Base-by-base conservation (phyloP, 2,797 vertebrate species). In the Falco concolor region DNA sequence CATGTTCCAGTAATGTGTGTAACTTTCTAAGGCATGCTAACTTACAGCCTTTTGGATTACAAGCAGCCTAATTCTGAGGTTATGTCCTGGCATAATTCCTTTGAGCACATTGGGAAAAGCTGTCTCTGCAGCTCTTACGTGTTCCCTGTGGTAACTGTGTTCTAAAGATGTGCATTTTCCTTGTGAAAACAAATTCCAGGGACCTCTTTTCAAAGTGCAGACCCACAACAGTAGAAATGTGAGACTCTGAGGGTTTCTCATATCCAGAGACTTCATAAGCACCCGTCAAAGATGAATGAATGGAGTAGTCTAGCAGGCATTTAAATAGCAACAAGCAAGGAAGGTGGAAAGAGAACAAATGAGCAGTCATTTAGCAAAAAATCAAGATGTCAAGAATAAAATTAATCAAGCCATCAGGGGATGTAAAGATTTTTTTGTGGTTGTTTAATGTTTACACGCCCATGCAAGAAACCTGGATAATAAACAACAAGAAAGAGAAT, bases 331-430 rank as follows among this genome's bases (percentile, higher is more conserved):
- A 38, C 49, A 65, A 87, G 82, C 27, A 65, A 57, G 52, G 32
- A 74, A 61, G 53, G 36, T 74, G 52, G 36, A 56, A 85, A 56
- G 23, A 56, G 40, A 86, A 52, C 47, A 90, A 77, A 85, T 2
- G 18, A 91, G 52, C 40, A 36, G 8, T 86, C 25, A 34, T 64
- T 88, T 80, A 83, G 61, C n/a, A 78, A 79, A 81, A 81, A 75
- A 56, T 81, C 36, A 86, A 81, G 45, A 32, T 84, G 40, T 68
- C 77, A 88, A 72, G 73, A 93, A 38, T 6, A 64, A 93, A 84
- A 84, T 78, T 63, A 84, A 86, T 81, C 45, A 72, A 83, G 20
- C 32, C 14, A 60, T 70, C 42, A 20, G 68, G 23, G 23, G 13
- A 57, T 36, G 60, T 64, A 80, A 93, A 76, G 27, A 6, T 32